These are phyloP conservation scores for Tenthredo scrophulariae DNA, from an alignment of 2,888 invertebrate genomes.

Conservation along the genomic window DNA sequence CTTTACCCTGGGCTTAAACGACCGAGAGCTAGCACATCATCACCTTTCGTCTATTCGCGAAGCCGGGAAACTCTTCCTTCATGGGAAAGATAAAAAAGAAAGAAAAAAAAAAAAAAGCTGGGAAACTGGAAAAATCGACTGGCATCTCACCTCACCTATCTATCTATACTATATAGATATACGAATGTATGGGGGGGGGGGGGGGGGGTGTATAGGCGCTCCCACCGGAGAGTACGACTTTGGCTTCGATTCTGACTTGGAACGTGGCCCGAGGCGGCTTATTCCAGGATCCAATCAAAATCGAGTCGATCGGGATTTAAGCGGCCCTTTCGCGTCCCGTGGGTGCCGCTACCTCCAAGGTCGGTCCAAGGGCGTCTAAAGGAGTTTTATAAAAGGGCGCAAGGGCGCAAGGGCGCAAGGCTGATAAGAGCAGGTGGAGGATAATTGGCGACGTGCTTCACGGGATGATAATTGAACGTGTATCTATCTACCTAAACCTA, in stretches of 20 bases:
- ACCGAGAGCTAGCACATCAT: not conserved
- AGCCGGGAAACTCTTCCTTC: not conserved
- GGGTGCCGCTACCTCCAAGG: slow-evolving; percentile 49
- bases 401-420: not conserved
- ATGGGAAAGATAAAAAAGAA: not conserved
- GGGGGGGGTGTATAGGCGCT: not conserved
- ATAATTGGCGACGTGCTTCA: slow-evolving; percentile 40
- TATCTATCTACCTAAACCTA: not conserved
- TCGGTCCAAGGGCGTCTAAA: slow-evolving; percentile 44
- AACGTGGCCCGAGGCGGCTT: slow-evolving; percentile 53
- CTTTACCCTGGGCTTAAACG: slow-evolving; percentile 4
- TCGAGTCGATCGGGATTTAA: slow-evolving; percentile 53
- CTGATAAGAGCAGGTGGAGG: not conserved
- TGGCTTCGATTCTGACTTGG: slow-evolving; percentile 47
- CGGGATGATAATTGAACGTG: slow-evolving; percentile 60
- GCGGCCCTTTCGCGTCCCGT: slow-evolving; percentile 49
- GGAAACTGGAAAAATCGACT: slow-evolving; percentile 30
- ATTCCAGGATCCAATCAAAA: slow-evolving; percentile 53
- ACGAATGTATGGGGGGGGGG: too few relatives aligned
- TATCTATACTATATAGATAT: not conserved
- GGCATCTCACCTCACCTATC: not conserved
- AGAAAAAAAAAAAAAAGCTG: not conserved
- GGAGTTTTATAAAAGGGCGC: not conserved
- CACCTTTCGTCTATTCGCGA: slow-evolving; percentile 23
- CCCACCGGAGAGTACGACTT: slow-evolving; percentile 46